phyloP scores from a whole-genome alignment of 2,888 invertebrate genomes.

The Eueremaeus valkanovi region DNA sequence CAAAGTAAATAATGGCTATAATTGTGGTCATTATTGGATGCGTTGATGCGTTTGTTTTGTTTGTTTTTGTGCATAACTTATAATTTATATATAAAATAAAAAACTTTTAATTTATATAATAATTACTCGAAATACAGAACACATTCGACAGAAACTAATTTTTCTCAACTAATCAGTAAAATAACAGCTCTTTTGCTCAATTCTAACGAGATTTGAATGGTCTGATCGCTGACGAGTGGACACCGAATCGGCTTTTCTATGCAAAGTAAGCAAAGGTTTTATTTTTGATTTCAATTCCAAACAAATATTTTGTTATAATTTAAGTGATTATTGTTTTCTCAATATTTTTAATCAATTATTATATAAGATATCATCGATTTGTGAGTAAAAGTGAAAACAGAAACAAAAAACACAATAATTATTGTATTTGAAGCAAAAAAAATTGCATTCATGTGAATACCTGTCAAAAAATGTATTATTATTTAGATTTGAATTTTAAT shows the following conservation, averaged over 20 bases:
- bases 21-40: neutral
- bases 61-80: neutral
- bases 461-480: neutral
- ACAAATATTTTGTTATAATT: neutral
- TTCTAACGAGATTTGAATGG: neutral
- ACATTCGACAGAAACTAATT: too few species aligned
- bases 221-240: too few species aligned
- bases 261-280: neutral
- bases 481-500: conserved; percentile 6
- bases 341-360: neutral
- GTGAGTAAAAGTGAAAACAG: too few species aligned
- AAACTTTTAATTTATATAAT: too few species aligned
- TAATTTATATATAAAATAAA: too few species aligned
- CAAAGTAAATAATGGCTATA: conserved; percentile 22
- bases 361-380: too few species aligned
- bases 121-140: neutral
- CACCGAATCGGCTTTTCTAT: conserved; percentile 7
- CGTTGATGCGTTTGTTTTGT: neutral
- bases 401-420: too few species aligned
- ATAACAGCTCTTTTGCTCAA: conserved; percentile 20
- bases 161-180: neutral
- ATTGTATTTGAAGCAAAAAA: too few species aligned
- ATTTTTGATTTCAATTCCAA: neutral
- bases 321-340: neutral
- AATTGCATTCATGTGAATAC: neutral